Conservation (phyloP, 2,113 vertebrate genomes). For the Istiophorus platypterus region DNA sequence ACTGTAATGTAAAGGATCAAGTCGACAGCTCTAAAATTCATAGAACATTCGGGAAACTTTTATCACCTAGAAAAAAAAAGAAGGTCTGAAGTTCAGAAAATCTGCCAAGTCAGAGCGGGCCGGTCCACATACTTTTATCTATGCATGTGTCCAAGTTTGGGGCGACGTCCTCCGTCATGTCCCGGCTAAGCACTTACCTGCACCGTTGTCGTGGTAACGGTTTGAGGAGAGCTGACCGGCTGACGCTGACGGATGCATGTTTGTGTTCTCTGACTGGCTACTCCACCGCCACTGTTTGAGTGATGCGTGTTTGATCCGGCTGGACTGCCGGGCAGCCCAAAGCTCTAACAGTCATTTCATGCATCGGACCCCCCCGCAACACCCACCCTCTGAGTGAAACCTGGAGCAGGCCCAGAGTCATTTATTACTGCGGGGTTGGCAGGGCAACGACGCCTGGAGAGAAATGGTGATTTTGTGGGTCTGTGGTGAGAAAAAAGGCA, state of each 20-base stretch:
- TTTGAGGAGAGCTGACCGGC: neutral
- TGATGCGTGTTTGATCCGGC: constrained; percentile 12
- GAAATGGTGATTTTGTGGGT: constrained; percentile 34
- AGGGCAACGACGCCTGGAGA: constrained; percentile 11
- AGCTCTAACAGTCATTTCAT: constrained; percentile 27
- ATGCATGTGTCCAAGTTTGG: too few relatives aligned
- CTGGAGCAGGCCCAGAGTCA: constrained; percentile 26
- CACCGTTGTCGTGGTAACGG: neutral
- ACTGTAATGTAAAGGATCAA: too few relatives aligned
- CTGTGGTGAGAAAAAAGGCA: constrained; percentile 26
- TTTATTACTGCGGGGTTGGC: constrained; percentile 40
- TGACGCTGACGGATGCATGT: neutral
- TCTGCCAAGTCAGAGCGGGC: too few relatives aligned
- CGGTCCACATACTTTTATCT: too few relatives aligned
- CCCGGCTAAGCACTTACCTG: neutral
- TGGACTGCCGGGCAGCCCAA: neutral
- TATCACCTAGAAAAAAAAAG: too few relatives aligned
- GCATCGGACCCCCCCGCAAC: neutral
- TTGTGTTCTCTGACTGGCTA: constrained; percentile 14
- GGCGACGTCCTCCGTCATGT: too few relatives aligned
- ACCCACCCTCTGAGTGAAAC: neutral
- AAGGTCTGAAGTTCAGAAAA: too few relatives aligned
- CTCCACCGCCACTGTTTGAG: neutral
- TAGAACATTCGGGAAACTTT: too few relatives aligned
- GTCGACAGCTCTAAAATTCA: too few relatives aligned